Percentiles rank a stretch among this genome's conserved stretches.
Evolutionary conservation across 2,113 vertebrate genomes (phyloP).

Genomic region (Sturnus vulgaris): DNA sequence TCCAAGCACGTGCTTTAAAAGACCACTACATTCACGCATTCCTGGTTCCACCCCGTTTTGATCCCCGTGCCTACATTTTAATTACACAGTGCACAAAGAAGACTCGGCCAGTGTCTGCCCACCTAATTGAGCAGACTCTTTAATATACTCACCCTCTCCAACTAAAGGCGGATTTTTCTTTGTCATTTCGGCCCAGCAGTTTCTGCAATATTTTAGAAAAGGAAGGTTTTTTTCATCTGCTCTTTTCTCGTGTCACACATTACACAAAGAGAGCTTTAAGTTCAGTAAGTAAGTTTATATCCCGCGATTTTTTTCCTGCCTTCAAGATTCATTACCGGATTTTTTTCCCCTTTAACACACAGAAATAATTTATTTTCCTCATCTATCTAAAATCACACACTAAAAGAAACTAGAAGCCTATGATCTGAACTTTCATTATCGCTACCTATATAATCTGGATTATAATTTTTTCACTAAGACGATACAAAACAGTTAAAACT

Average conservation of each 20-base stretch:
- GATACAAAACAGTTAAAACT: accelerated
- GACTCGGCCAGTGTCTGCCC: too few relatives aligned
- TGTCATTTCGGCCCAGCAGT: accelerated
- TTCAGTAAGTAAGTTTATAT: accelerated
- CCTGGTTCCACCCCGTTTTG: accelerated
- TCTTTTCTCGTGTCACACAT: accelerated
- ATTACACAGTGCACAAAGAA: accelerated
- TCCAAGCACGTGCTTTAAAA: accelerated
- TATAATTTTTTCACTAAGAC: accelerated
- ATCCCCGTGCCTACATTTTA: accelerated
- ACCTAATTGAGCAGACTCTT: too few relatives aligned
- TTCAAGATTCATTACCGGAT: accelerated
- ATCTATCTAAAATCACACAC: accelerated
- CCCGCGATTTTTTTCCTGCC: accelerated
- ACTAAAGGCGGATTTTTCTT: accelerated
- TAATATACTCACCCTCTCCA: background rate
- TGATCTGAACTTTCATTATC: accelerated
- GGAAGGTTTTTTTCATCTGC: accelerated
- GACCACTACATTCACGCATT: accelerated
- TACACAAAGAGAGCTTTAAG: accelerated
- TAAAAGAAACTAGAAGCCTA: accelerated
- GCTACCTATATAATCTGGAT: accelerated
- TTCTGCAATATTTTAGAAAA: background rate
- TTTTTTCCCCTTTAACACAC: accelerated
- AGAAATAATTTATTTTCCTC: accelerated